Conservation (phyloP, 2,888 invertebrate genomes). For the Dromius quadrimaculatus region DNA sequence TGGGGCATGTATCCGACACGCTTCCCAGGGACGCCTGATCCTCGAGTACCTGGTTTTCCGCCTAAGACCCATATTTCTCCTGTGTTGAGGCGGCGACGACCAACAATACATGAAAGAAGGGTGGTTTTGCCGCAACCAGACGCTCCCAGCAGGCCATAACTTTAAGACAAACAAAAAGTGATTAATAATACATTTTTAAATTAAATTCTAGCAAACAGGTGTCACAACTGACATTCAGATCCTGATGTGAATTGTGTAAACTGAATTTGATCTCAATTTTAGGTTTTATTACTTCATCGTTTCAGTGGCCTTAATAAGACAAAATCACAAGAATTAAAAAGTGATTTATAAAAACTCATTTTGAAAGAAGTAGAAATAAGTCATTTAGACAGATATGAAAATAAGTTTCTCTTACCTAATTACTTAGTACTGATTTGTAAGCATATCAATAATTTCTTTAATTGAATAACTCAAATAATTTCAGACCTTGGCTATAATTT, state of each 20-base stretch:
- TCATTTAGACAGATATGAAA: too few species aligned
- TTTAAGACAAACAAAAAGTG: slow-evolving; percentile 65
- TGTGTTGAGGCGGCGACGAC: slow-evolving; percentile 84
- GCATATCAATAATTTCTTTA: neutral
- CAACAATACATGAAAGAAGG: slow-evolving; percentile 91
- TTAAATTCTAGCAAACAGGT: too few species aligned
- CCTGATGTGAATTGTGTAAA: too few species aligned
- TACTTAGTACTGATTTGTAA: neutral
- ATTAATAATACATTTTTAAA: neutral
- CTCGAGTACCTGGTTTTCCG: slow-evolving; percentile 88
- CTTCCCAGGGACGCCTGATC: slow-evolving; percentile 92
- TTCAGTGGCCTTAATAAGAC: too few species aligned
- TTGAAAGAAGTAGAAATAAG: too few species aligned
- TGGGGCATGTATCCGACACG: slow-evolving; percentile 98
- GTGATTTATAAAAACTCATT: too few species aligned
- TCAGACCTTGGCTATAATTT: slow-evolving; percentile 28
- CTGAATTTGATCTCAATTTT: too few species aligned
- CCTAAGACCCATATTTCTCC: slow-evolving; percentile 93
- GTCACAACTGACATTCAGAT: neutral
- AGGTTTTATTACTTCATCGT: too few species aligned
- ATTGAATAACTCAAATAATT: slow-evolving; percentile 6
- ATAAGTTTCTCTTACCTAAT: too few species aligned
- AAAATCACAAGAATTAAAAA: too few species aligned
- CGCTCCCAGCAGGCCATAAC: slow-evolving; percentile 94
- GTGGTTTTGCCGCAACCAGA: slow-evolving; percentile 99